phyloP scores from a whole-genome alignment of 2,113 vertebrate species.

The Chinchilla lanigera region DNA sequence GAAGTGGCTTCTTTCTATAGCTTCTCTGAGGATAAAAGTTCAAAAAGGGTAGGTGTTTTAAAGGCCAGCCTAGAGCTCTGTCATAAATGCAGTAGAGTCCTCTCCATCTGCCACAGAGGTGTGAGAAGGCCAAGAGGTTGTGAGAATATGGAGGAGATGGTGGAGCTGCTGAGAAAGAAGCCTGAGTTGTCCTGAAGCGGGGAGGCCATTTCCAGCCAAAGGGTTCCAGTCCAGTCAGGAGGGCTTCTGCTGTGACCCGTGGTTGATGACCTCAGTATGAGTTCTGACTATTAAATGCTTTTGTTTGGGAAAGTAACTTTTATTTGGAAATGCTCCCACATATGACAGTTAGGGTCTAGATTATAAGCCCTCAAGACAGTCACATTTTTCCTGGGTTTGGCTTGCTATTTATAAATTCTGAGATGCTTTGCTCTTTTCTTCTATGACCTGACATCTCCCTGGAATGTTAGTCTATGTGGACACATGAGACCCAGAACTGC shows the following conservation, averaged over 20 bases:
- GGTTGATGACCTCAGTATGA: conserved; percentile 59
- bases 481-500: background rate
- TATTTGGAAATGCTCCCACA: background rate
- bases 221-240: background rate
- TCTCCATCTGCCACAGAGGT: background rate
- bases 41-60: background rate
- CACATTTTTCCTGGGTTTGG: background rate
- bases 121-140: background rate
- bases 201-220: background rate
- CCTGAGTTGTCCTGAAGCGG: background rate
- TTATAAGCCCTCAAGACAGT: background rate
- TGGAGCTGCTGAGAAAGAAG: background rate
- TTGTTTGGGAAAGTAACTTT: background rate
- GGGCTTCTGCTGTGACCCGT: conserved; percentile 65
- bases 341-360: conserved; percentile 24
- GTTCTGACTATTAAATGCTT: background rate
- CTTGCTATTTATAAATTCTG: background rate
- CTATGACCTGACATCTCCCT: conserved; percentile 40
- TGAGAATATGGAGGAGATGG: background rate
- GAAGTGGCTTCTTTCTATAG: background rate
- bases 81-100: background rate
- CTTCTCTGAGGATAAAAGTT: background rate
- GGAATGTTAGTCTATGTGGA: conserved; percentile 45
- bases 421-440: conserved; percentile 38
- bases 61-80: background rate